Evolutionary conservation across 2,888 invertebrate genomes (phyloP), one percentile per base, ranked within the genome.

Genomic region (Ypsolopha sequella): DNA sequence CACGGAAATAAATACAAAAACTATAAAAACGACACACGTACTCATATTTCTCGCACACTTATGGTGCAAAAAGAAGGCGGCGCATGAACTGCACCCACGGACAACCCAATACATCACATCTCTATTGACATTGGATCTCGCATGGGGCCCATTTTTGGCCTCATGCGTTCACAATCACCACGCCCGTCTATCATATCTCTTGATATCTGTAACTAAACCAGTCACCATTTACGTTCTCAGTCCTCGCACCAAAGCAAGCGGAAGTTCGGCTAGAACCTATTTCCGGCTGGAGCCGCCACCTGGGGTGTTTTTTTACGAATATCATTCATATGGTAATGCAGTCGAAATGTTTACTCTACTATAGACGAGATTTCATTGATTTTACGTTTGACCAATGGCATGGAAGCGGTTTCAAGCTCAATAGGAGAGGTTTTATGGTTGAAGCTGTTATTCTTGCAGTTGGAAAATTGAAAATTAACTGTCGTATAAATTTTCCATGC

Each of bases 311-410:
- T 81, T 80, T 73, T 74, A 65, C 60, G 66, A 58, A 67, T 64
- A 70, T 70, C 79, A 81, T 82, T 82, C 80, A 82, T 80, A 82
- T 82, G 82, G 66, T 80, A 81, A 82, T 82, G 67, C 60, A 11
- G 39, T 39, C 39, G 39, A 39, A 39, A 24, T 11, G 39, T 11
- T 39, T 11, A 11, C 10, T 39, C 10, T 39, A 39, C 11, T 24
- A 24, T 24, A 24, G 24, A 24, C 10, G 39, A 2, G 10, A 50
- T 11, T 33, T 35, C 41, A 50, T 41, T 41, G 8, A 24, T n/a
- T 6, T 39, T 24, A 24, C 14, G 13, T 14, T n/a, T 36, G 48
- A 36, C 36, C 48, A 48, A 48, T 36, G 48, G 48, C 10, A 11
- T 13, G 36, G 36, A 48, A 35, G 24, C 14, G 24, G 33, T 45